These are phyloP conservation scores for Isaurus tuberculatus DNA, from an alignment of 92 coral and sea anemone species.

Conservation along the genomic window DNA sequence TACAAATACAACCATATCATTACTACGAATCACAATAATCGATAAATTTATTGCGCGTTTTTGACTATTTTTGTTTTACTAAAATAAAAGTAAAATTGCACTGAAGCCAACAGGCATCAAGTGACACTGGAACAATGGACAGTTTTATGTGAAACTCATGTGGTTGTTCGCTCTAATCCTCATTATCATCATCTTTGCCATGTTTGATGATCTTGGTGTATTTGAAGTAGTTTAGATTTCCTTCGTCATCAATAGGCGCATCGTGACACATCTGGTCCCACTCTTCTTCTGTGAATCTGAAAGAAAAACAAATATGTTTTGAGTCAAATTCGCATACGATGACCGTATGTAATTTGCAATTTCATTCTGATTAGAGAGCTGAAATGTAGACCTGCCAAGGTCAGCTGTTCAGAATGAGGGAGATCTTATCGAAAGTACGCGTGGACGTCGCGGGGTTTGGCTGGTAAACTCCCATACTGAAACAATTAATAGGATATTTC, in stretches of 20 bases:
- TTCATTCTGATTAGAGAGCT: no score
- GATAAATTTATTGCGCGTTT: constrained; percentile 11
- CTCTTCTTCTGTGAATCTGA: constrained; percentile 90
- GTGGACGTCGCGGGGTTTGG: no score
- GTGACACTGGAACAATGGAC: constrained; percentile 27
- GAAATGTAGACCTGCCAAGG: no score
- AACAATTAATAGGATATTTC: no score
- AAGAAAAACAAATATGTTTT: constrained; percentile 2
- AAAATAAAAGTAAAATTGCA: constrained; percentile 3
- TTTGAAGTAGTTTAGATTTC: constrained; percentile 85
- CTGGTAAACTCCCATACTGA: no score
- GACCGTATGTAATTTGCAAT: no score
- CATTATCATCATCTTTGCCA: constrained; percentile 91
- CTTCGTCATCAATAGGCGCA: constrained; percentile 93
- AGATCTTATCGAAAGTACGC: no score
- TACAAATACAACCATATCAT: neutral
- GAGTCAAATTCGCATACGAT: no score
- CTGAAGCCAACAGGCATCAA: constrained; percentile 16
- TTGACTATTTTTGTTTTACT: constrained; percentile 14
- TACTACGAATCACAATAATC: neutral
- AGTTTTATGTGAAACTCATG: constrained; percentile 33
- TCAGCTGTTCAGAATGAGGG: no score
- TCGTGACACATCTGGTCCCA: constrained; percentile 95
- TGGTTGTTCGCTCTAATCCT: neutral
- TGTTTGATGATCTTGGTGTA: constrained; percentile 94